Base-by-base conservation (phyloP, 2,888 invertebrate genomes). In the Tinea trinotella region DNA sequence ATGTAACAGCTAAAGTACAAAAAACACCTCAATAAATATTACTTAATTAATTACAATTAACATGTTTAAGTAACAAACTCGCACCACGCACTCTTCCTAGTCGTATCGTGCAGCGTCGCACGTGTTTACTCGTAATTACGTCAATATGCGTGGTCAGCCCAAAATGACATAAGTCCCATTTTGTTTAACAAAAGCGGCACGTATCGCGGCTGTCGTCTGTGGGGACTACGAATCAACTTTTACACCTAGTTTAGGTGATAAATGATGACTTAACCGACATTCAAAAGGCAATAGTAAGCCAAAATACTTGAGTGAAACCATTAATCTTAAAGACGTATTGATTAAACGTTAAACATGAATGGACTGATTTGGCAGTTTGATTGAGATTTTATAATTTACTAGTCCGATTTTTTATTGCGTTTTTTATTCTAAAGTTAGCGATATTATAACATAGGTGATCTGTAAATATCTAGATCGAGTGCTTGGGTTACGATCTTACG, bases 81-180 rank as follows among this genome's bases (percentile, higher is more conserved):
- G 46, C 44, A 20, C 12, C 48, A 10, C 18, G 44, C 55, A 36
- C 54, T 66, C 66, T 67, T 74, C 67, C 68, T 66, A 22, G 24
- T 54, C 57, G 66, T 63, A 67, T 72, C 67, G 70, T 71, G 57
- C 62, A 61, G 59, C 62, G 60, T 64, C 64, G 64, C 60, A 60
- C 18, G 53, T 52, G 52, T 76, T 80, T 78, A 81, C 76, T 74
- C 68, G 63, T 71, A 75, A 81, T 83, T 81, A 82, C 83, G 71
- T 77, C 71, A 74, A 78, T 73, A 74, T 75, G 76, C 82, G 81
- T 83, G 81, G 75, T 24, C 50, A 50, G 24, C 58, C n/a, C 66
- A 57, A 74, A 77, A 71, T 84, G 82, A 83, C 76, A 83, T 83
- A 83, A 83, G 73, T 62, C 61, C 68, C 68, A 76, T 80, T 75